Evolutionary conservation across 2,113 vertebrate genomes (phyloP).

Genomic region (Chamaea fasciata): DNA sequence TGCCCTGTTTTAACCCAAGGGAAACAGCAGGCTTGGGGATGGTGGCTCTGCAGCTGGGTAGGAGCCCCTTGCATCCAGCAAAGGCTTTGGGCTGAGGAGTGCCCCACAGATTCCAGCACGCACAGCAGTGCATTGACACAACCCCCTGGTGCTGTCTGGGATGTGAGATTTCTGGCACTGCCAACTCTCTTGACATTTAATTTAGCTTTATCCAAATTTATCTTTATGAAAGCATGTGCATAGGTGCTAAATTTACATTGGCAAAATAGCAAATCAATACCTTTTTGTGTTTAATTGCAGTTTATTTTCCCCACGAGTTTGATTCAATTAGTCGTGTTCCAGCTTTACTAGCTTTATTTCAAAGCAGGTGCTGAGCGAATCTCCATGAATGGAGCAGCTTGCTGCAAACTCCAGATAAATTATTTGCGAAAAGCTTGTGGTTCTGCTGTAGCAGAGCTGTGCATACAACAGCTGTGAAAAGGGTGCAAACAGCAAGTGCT

Average conservation of each 20-base stretch:
- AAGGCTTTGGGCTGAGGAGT: background rate
- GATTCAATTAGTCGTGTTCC: background rate
- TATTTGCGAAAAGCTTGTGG: background rate
- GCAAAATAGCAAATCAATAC: background rate
- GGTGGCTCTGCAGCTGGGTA: background rate
- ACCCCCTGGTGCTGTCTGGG: background rate
- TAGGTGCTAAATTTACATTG: background rate
- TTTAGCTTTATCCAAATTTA: background rate
- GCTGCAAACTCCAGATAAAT: background rate
- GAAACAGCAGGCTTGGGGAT: background rate
- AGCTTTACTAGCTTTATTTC: background rate
- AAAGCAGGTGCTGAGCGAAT: background rate
- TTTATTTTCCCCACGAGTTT: background rate
- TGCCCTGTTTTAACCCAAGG: background rate
- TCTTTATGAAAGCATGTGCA: background rate
- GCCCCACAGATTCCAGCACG: background rate
- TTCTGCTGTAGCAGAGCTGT: background rate
- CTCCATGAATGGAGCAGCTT: background rate
- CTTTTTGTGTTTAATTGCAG: background rate
- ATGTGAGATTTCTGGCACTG: background rate
- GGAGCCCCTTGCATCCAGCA: background rate
- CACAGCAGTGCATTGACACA: background rate
- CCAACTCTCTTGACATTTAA: background rate
- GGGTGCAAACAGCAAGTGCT: background rate
- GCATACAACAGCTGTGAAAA: rapidly evolving